phyloP scores from a whole-genome alignment of 2,888 invertebrate genomes.

The Steinernema carpocapsae region DNA sequence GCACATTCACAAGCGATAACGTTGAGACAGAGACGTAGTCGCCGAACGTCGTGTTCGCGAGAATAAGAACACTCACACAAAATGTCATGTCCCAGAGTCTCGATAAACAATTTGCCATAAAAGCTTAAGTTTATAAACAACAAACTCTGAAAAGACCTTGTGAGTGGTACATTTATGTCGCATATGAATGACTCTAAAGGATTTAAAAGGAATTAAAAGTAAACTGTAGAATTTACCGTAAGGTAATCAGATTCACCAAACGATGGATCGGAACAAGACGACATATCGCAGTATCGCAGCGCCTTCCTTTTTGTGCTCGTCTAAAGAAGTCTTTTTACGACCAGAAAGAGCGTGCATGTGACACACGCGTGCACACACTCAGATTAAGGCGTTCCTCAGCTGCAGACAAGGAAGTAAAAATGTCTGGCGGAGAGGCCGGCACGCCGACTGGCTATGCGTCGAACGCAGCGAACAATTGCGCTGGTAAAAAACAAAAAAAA shows the following conservation, averaged over 20 bases:
- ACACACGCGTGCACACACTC: slow-evolving; percentile 24
- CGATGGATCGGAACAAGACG: slow-evolving; percentile 9
- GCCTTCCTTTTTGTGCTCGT: slow-evolving; percentile 17
- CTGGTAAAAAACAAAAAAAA: not conserved
- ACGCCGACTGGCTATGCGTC: not conserved
- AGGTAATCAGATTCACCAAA: slow-evolving; percentile 11
- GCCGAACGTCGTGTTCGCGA: too few species aligned
- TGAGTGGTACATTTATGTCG: not conserved
- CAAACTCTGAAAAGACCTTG: not conserved
- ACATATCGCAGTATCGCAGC: not conserved
- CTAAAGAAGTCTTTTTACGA: slow-evolving; percentile 24
- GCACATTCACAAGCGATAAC: too few species aligned
- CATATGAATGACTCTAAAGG: not conserved
- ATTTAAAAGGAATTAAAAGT: not conserved
- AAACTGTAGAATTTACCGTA: not conserved
- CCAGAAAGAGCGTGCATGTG: not conserved
- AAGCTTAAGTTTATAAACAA: not conserved
- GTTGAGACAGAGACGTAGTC: too few species aligned
- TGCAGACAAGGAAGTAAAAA: slow-evolving; percentile 32
- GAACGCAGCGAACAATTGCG: not conserved
- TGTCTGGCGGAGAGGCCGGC: not conserved
- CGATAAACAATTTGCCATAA: not conserved
- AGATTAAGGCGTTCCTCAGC: slow-evolving; percentile 18
- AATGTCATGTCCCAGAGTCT: not conserved
- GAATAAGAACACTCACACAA: not conserved